Evolutionary conservation across 2,888 invertebrate species (phyloP).

Genomic region (Plagiodera versicolora): DNA sequence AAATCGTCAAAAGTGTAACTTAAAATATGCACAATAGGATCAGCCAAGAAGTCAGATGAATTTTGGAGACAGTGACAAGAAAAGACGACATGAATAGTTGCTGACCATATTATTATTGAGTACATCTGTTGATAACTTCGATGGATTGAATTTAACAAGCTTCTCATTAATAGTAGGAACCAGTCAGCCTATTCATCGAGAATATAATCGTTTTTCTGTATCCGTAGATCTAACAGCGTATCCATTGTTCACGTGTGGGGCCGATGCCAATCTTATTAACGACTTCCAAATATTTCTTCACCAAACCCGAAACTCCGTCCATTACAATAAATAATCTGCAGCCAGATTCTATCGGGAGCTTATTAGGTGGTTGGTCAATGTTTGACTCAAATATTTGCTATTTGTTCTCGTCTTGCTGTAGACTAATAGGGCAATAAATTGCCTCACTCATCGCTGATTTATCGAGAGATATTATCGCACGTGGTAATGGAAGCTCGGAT

Average conservation of each 20-base stretch:
- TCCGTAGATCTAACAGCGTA: too few relatives aligned
- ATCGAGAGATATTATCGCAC: slow-evolving; percentile 48
- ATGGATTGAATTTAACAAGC: too few relatives aligned
- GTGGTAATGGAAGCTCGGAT: slow-evolving; percentile 29
- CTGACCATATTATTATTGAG: too few relatives aligned
- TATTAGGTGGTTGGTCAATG: slow-evolving; percentile 44
- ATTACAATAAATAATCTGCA: slow-evolving; percentile 29
- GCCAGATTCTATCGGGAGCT: slow-evolving; percentile 25
- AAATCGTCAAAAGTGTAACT: too few relatives aligned
- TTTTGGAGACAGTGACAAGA: too few relatives aligned
- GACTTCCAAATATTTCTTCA: slow-evolving; percentile 1
- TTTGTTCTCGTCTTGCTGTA: slow-evolving; percentile 50
- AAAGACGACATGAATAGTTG: too few relatives aligned
- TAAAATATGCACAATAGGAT: too few relatives aligned
- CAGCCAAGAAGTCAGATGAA: too few relatives aligned
- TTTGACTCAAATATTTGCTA: slow-evolving; percentile 52
- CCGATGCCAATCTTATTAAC: neutral
- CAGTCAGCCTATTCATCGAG: neutral
- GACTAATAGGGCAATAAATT: slow-evolving; percentile 53
- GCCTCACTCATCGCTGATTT: slow-evolving; percentile 50
- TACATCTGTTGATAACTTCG: too few relatives aligned
- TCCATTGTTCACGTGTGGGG: neutral
- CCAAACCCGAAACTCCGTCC: slow-evolving; percentile 12
- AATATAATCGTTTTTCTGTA: too few relatives aligned
- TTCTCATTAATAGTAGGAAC: neutral